Percentiles rank a stretch among this genome's conserved stretches.
phyloP scores from a whole-genome alignment of 2,888 invertebrate genomes.

The Cremastobaeus sp. region DNA sequence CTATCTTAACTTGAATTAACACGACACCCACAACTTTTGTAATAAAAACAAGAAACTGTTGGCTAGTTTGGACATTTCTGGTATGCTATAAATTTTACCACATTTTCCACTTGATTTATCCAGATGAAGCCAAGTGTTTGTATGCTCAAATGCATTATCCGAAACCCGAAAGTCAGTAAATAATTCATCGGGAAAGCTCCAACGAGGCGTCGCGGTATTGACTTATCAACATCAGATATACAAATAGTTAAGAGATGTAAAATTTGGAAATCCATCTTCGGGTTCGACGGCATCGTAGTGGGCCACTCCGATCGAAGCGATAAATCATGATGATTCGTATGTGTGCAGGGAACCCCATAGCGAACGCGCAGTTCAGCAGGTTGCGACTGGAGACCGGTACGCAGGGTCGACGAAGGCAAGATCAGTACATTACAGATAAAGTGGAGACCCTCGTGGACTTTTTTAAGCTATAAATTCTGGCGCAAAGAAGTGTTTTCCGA shows the following conservation, averaged over 20 bases:
- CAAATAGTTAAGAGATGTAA: conserved; percentile 46
- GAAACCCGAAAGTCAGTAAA: conserved; percentile 37
- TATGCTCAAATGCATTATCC: conserved; percentile 26
- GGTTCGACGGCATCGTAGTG: conserved; percentile 25
- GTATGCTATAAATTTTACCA: not conserved
- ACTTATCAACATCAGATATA: conserved; percentile 55
- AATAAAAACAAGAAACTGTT: no score
- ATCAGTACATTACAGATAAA: conserved; percentile 79
- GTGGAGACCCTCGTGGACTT: conserved; percentile 74
- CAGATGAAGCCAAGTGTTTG: conserved; percentile 15
- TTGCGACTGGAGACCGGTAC: conserved; percentile 60
- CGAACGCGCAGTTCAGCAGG: conserved; percentile 64
- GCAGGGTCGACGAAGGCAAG: conserved; percentile 73
- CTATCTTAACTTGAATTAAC: no score
- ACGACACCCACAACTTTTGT: no score
- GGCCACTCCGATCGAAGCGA: conserved; percentile 60
- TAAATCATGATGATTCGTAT: conserved; percentile 73
- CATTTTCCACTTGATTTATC: conserved; percentile 23
- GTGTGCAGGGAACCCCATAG: conserved; percentile 63
- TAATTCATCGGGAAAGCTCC: conserved; percentile 29
- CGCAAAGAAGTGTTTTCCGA: conserved; percentile 77
- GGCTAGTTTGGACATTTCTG: no score
- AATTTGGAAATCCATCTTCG: conserved; percentile 44
- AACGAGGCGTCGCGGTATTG: conserved; percentile 9
- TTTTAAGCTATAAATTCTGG: conserved; percentile 78